Conservation (phyloP, 1,140 invertebrate genomes). For the Drosophila sproati region DNA sequence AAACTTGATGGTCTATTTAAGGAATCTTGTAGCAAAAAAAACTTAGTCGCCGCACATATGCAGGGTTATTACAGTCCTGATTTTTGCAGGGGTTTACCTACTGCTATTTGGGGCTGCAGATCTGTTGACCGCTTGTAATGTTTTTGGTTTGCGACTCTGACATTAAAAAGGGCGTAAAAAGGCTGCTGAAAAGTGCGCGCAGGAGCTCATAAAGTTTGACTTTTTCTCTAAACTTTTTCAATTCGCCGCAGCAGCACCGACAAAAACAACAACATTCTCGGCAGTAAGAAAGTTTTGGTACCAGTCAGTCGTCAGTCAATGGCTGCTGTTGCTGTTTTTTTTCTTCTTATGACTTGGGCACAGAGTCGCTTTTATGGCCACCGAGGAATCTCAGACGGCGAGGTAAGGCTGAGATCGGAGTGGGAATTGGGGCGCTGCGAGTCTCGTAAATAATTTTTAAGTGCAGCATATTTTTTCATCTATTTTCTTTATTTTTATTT, state of each 20-base stretch:
- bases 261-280: conserved; percentile 20
- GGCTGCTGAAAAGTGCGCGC: conserved; percentile 39
- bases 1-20: background rate
- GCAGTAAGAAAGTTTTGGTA: conserved; percentile 47
- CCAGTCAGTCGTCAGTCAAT: conserved; percentile 63
- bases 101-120: background rate
- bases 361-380: conserved; percentile 61
- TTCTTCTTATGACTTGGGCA: conserved; percentile 10
- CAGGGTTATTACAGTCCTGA: background rate
- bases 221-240: conserved; percentile 72
- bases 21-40: background rate
- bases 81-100: background rate
- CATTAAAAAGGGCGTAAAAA: conserved; percentile 77
- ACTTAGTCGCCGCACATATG: background rate
- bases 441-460: conserved; percentile 78
- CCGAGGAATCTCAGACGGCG: conserved; percentile 37
- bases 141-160: conserved; percentile 57
- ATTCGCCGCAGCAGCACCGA: conserved; percentile 75
- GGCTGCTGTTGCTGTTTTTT: conserved; percentile 15
- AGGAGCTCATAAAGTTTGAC: conserved; percentile 69
- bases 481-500: conserved; percentile 36
- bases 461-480: conserved; percentile 69
- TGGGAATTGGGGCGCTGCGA: conserved; percentile 1
- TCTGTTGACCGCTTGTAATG: conserved; percentile 64
- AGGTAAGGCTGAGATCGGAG: background rate